phyloP scores from a whole-genome alignment of 30 jellyfish, hydroid and myxozoan species.

The Phacellophora camtschatica region DNA sequence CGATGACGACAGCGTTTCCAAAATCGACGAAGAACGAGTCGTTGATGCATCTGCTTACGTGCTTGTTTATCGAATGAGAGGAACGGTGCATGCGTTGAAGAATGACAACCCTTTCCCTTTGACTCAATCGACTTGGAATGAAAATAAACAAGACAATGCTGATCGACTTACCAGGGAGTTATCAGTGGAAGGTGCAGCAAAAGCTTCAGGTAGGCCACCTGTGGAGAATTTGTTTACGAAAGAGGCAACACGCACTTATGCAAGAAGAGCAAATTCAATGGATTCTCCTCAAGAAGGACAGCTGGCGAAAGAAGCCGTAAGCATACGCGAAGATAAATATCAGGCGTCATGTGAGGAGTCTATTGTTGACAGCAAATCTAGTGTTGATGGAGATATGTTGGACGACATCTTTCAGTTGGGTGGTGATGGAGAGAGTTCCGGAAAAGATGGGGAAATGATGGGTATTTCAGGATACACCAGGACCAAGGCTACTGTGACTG shows the following conservation, averaged over 20 bases:
- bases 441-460: not conserved
- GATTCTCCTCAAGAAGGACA: not conserved
- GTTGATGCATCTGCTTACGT: slow-evolving; percentile 80
- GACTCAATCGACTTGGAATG: not conserved
- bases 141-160: slow-evolving; percentile 43
- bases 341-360: not conserved
- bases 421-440: not conserved
- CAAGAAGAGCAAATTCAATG: not conserved
- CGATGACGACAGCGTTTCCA: slow-evolving; percentile 82
- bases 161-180: slow-evolving; percentile 20
- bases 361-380: no score
- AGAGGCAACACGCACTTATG: not conserved
- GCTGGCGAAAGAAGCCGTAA: no score
- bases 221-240: not conserved
- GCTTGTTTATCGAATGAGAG: slow-evolving; percentile 84
- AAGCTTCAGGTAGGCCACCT: not conserved
- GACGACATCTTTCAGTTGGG: slow-evolving; percentile 12
- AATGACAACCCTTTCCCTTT: slow-evolving; percentile 34
- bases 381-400: not conserved
- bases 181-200: slow-evolving; percentile 18
- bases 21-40: slow-evolving; percentile 63
- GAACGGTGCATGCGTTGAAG: slow-evolving; percentile 52
- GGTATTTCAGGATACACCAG: not conserved
- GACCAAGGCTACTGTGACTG: not conserved
- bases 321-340: no score